phyloP scores from a whole-genome alignment of 2,113 vertebrate species.

The Miniopterus natalensis region DNA sequence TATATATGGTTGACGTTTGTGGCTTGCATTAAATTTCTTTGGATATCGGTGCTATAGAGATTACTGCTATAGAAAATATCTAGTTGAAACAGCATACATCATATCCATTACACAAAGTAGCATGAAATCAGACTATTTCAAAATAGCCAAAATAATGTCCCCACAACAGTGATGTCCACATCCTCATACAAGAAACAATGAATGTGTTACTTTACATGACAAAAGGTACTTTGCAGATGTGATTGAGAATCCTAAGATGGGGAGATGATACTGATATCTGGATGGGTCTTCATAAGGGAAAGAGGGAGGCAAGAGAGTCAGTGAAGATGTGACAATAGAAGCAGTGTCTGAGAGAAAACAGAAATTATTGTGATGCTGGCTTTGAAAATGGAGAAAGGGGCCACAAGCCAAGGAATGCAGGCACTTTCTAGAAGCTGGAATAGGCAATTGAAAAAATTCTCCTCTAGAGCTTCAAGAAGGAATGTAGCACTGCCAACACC shows the following conservation, averaged over 20 bases:
- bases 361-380: background rate
- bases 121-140: background rate
- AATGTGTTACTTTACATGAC: background rate
- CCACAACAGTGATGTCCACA: background rate
- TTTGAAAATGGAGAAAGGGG: conserved; percentile 14
- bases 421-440: background rate
- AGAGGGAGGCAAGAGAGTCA: background rate
- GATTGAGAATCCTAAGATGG: background rate
- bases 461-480: background rate
- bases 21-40: conserved; percentile 15
- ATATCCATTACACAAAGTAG: background rate
- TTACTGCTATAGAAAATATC: background rate
- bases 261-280: background rate
- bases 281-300: background rate
- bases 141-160: background rate
- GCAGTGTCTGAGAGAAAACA: background rate
- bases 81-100: background rate
- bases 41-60: background rate
- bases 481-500: background rate
- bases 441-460: background rate
- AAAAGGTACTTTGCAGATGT: background rate
- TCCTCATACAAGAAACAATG: background rate
- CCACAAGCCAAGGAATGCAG: background rate
- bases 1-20: background rate
- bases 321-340: background rate